These are phyloP conservation scores for Caenorhabditis doughertyi DNA, from an alignment of 2,888 invertebrate species.

Conservation along the genomic window DNA sequence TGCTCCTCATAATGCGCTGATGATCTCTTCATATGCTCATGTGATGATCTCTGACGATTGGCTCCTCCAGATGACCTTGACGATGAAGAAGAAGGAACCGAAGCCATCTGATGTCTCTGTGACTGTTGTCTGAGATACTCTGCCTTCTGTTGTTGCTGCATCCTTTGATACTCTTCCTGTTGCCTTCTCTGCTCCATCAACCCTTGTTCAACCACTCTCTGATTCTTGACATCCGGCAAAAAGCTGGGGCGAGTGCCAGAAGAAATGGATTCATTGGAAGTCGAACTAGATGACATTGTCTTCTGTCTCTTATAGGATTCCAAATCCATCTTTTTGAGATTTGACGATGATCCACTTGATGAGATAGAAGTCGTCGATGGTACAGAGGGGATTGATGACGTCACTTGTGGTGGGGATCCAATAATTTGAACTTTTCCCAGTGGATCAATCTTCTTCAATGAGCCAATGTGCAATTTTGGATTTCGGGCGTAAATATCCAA, in stretches of 20 bases:
- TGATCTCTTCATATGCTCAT: not conserved
- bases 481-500: constrained; percentile 38
- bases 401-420: not conserved
- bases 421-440: constrained; percentile 35
- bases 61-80: too few species aligned
- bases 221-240: constrained; percentile 52
- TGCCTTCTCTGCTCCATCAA: constrained; percentile 12
- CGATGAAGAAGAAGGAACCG: constrained; percentile 1
- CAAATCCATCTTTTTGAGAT: constrained; percentile 51
- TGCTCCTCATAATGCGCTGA: not conserved
- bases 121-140: not conserved
- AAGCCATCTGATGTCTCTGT: too few species aligned
- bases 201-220: constrained; percentile 20
- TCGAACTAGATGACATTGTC: not conserved
- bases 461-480: constrained; percentile 46
- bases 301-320: constrained; percentile 48
- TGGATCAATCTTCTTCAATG: constrained; percentile 38
- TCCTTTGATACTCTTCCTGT: not conserved
- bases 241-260: constrained; percentile 39
- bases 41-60: not conserved
- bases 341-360: constrained; percentile 31
- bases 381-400: not conserved
- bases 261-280: not conserved
- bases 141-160: not conserved
- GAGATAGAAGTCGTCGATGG: not conserved